Conservation (phyloP, 1,140 invertebrate genomes). For the Carcinoscorpius rotundicauda region DNA sequence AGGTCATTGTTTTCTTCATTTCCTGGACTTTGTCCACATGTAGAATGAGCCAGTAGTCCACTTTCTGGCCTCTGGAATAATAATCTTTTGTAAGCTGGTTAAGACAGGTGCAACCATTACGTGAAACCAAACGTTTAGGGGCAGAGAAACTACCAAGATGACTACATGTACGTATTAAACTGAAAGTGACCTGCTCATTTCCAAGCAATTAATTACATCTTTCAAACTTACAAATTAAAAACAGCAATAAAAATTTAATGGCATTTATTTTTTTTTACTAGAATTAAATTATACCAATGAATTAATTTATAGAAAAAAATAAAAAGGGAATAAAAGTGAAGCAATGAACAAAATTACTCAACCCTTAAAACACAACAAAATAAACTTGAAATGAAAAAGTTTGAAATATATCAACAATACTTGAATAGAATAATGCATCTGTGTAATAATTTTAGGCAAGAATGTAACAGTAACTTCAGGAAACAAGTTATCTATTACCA, state of each 20-base stretch:
- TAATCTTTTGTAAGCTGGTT: not conserved
- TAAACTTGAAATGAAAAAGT: too few species aligned
- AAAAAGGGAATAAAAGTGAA: too few species aligned
- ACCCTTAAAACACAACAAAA: too few species aligned
- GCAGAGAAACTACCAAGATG: not conserved
- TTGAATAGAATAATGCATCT: too few species aligned
- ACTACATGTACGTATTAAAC: not conserved
- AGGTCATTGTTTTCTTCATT: not conserved
- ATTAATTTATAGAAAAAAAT: too few species aligned
- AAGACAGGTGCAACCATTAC: not conserved
- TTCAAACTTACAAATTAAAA: not conserved
- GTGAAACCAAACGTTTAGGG: not conserved
- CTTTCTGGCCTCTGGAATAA: slow-evolving; percentile 14
- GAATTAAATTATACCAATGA: too few species aligned
- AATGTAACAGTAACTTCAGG: too few species aligned
- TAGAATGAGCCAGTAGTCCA: slow-evolving; percentile 12
- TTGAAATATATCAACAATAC: too few species aligned
- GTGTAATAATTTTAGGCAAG: too few species aligned
- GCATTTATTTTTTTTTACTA: not conserved
- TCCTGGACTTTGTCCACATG: too few species aligned
- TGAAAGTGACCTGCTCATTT: not conserved
- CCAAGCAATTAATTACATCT: not conserved
- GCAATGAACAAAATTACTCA: too few species aligned
- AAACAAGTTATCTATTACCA: too few species aligned
- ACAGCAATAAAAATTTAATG: not conserved